These are phyloP conservation scores for Leptopilina clavipes DNA, from an alignment of 1,140 invertebrate genomes.

Conservation along the genomic window DNA sequence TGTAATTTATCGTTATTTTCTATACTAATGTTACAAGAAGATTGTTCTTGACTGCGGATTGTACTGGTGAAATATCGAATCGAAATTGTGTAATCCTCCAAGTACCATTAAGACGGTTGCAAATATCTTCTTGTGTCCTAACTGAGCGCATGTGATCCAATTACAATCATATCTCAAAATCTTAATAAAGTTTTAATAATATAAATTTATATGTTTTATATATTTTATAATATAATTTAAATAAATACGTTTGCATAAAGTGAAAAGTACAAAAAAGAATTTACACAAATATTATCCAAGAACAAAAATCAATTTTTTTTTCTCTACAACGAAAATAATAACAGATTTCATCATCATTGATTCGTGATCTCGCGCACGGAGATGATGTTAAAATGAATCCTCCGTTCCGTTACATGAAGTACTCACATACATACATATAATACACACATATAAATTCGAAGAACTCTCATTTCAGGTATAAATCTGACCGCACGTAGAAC, in stretches of 20 bases:
- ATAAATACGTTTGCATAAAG: too few species aligned
- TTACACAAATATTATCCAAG: not conserved
- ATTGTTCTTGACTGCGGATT: conserved; percentile 3
- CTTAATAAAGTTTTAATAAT: not conserved
- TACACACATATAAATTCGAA: not conserved
- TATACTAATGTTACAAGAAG: not conserved
- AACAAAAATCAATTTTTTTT: not conserved
- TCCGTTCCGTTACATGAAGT: not conserved
- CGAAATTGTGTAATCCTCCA: not conserved
- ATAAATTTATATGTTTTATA: too few species aligned
- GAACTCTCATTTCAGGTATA: conserved; percentile 31
- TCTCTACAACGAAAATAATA: not conserved
- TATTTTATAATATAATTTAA: too few species aligned
- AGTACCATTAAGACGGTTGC: not conserved
- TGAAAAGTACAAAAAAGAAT: not conserved
- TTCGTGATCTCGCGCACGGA: not conserved
- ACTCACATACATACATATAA: not conserved
- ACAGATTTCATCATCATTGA: conserved; percentile 1
- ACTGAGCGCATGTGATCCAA: not conserved
- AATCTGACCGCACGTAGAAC: conserved; percentile 18
- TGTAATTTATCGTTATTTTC: conserved; percentile 2
- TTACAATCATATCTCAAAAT: not conserved
- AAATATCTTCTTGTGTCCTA: conserved; percentile 15
- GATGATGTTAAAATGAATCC: not conserved
- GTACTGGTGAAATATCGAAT: not conserved